These are phyloP conservation scores for Pogoniulus pusillus DNA, from an alignment of 2,797 vertebrate species.

Conservation along the genomic window DNA sequence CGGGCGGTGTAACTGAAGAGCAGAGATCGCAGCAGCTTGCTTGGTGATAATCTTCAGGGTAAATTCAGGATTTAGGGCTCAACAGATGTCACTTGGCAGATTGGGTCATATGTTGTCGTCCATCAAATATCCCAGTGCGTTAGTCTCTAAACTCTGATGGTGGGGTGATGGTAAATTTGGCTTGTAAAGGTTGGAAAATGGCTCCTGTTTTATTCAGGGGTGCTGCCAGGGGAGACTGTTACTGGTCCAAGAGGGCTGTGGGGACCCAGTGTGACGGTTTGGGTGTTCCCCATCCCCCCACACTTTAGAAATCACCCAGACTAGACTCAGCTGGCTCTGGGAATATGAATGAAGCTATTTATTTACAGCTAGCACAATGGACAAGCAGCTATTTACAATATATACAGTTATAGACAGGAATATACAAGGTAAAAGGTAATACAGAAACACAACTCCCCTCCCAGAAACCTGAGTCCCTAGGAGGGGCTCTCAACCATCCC, in stretches of 20 bases:
- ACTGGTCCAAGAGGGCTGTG: background rate
- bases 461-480: no score
- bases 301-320: no score
- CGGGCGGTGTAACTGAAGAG: background rate
- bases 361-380: no score
- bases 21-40: background rate
- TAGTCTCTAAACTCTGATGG: background rate
- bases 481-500: no score
- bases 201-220: accelerated
- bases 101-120: background rate
- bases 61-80: background rate
- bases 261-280: no score
- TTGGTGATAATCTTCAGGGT: background rate
- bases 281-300: no score
- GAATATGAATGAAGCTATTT: no score
- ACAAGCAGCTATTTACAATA: no score
- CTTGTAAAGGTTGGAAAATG: background rate
- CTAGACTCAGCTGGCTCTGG: no score
- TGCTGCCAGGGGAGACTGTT: background rate
- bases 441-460: no score
- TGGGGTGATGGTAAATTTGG: background rate
- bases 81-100: background rate
- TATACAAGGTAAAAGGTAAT: no score
- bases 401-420: no score
- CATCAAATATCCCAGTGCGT: background rate